phyloP scores from a whole-genome alignment of 2,797 vertebrate species.

The Gymnothorax javanicus region DNA sequence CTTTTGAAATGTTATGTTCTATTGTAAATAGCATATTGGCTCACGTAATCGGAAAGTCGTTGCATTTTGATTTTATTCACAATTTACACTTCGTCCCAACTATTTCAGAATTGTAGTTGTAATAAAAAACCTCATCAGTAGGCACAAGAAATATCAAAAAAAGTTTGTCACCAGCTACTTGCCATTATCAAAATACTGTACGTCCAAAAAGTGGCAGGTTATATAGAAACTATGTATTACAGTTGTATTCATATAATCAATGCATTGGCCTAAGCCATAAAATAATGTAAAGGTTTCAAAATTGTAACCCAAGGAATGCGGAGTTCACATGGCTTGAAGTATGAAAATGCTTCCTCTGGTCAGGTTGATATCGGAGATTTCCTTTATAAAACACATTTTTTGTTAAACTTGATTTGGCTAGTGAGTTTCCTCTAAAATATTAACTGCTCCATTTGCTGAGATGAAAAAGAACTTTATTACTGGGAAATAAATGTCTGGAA shows the following conservation, averaged over 20 bases:
- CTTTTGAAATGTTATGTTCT: no score
- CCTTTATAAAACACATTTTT: constrained; percentile 30
- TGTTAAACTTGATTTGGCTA: constrained; percentile 41
- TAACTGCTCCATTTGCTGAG: constrained; percentile 30
- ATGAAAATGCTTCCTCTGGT: background rate
- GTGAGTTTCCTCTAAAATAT: constrained; percentile 43
- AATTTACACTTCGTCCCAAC: no score
- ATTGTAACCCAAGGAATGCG: constrained; percentile 1
- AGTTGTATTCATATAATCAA: background rate
- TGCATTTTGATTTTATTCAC: no score
- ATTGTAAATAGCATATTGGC: no score
- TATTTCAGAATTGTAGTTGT: no score
- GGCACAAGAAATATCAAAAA: no score
- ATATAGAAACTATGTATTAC: background rate
- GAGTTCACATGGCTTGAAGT: background rate
- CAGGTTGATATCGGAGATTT: constrained; percentile 1
- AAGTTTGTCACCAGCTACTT: no score
- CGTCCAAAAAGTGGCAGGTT: background rate
- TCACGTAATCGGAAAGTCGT: no score
- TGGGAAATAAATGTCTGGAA: constrained; percentile 23
- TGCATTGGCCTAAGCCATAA: background rate
- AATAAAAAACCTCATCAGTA: no score
- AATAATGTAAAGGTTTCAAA: background rate
- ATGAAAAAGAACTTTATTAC: constrained; percentile 22
- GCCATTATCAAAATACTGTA: no score